phyloP scores from a whole-genome alignment of 2,797 vertebrate genomes.

The Alcedo atthis region DNA sequence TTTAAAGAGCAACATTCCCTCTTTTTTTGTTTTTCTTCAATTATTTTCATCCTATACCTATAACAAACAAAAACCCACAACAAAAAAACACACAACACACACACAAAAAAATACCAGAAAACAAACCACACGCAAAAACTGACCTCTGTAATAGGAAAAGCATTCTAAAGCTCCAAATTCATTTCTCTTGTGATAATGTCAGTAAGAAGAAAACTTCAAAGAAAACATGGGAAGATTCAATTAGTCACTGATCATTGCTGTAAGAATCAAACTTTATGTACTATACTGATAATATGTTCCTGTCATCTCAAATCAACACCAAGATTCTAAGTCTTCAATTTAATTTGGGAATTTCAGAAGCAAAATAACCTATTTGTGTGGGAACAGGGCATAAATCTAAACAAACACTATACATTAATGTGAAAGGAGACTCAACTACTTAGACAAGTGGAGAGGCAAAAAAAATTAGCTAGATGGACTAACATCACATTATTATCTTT shows the following conservation, averaged over 20 bases:
- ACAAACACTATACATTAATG: neutral
- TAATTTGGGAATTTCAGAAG: neutral
- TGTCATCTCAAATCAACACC: neutral
- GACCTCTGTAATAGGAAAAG: neutral
- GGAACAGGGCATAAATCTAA: neutral
- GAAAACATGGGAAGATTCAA: neutral
- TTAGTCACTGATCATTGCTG: neutral
- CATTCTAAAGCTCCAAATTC: neutral
- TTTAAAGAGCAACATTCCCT: neutral
- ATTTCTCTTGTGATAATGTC: neutral
- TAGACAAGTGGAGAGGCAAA: neutral
- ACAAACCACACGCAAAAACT: too few relatives aligned
- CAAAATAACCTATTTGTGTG: neutral
- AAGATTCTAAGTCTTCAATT: neutral
- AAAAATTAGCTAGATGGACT: neutral
- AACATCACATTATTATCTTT: neutral
- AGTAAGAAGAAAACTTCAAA: neutral
- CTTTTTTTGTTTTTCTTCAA: neutral
- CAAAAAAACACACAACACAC: too few relatives aligned
- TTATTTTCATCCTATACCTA: too few relatives aligned
- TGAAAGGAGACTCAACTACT: neutral
- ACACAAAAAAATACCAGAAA: too few relatives aligned
- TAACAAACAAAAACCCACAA: too few relatives aligned
- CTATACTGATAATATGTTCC: neutral
- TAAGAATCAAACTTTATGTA: neutral